phyloP scores from a whole-genome alignment of 2,113 vertebrate genomes.

The Stomatorhinus ivindoensis region DNA sequence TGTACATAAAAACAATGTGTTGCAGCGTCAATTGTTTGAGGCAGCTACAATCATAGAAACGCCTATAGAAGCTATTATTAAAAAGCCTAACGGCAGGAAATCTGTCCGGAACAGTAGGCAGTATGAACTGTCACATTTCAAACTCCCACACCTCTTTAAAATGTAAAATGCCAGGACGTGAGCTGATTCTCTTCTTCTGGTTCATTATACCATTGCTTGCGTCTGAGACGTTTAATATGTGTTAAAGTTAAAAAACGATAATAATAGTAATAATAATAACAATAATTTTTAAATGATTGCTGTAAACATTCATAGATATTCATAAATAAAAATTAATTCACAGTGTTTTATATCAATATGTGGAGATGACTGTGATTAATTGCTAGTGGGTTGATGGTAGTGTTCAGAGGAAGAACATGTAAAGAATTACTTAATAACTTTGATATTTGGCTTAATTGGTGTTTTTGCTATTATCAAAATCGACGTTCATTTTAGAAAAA shows the following conservation, averaged over 20 bases:
- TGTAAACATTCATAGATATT: background rate
- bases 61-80: background rate
- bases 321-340: background rate
- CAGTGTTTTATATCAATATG: background rate
- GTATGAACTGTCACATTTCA: background rate
- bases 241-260: background rate
- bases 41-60: background rate
- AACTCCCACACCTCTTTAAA: background rate
- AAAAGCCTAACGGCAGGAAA: conserved; percentile 3
- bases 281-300: too few species aligned
- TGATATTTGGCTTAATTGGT: background rate
- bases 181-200: background rate
- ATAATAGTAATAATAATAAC: background rate
- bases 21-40: background rate
- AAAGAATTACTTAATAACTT: background rate
- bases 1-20: background rate
- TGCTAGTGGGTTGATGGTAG: background rate
- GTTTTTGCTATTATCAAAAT: background rate
- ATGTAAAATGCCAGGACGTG: background rate
- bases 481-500: background rate
- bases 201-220: background rate
- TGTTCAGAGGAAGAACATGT: background rate
- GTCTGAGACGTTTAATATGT: background rate
- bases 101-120: background rate
- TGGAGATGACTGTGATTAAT: background rate